phyloP scores from a whole-genome alignment of 2,888 invertebrate genomes.

The Coenonympha glycerion region DNA sequence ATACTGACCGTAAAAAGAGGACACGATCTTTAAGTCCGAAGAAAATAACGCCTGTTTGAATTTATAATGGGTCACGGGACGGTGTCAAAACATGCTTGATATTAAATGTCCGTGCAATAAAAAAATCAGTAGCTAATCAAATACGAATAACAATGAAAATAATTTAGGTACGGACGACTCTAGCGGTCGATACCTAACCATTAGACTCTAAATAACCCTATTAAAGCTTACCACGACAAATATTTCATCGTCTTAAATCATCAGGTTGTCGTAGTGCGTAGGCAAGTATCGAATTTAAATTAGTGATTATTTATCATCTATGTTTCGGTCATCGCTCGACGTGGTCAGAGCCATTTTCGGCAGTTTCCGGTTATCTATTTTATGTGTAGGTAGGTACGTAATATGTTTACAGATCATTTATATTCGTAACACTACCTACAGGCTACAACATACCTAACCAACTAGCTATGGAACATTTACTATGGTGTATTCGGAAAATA shows the following conservation, averaged over 20 bases:
- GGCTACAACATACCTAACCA: too few relatives aligned
- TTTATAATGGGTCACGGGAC: conserved; percentile 8
- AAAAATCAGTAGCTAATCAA: conserved; percentile 10
- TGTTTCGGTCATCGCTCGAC: conserved; percentile 52
- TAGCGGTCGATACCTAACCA: conserved; percentile 1
- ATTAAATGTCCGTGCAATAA: conserved; percentile 5
- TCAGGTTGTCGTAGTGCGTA: conserved; percentile 50
- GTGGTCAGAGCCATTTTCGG: conserved; percentile 51
- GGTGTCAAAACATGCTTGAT: conserved; percentile 3
- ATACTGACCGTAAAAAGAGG: conserved; percentile 13
- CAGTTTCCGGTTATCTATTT: conserved; percentile 55
- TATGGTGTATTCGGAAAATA: neutral
- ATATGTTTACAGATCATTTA: conserved; percentile 37
- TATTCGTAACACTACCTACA: conserved; percentile 48
- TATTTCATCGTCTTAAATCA: conserved; percentile 50
- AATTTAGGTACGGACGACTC: conserved; percentile 3
- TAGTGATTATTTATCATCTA: conserved; percentile 58
- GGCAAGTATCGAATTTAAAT: conserved; percentile 64
- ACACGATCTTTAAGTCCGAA: neutral
- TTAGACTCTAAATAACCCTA: conserved; percentile 16
- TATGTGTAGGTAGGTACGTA: conserved; percentile 25
- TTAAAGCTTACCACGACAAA: conserved; percentile 25
- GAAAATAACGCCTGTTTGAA: conserved; percentile 7
- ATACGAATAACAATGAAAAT: conserved; percentile 29
- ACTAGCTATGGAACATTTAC: conserved; percentile 33